Percentiles rank a stretch among this genome's conserved stretches.
Evolutionary conservation across 2,797 vertebrate species (phyloP).

Genomic region (Loriculus beryllinus): DNA sequence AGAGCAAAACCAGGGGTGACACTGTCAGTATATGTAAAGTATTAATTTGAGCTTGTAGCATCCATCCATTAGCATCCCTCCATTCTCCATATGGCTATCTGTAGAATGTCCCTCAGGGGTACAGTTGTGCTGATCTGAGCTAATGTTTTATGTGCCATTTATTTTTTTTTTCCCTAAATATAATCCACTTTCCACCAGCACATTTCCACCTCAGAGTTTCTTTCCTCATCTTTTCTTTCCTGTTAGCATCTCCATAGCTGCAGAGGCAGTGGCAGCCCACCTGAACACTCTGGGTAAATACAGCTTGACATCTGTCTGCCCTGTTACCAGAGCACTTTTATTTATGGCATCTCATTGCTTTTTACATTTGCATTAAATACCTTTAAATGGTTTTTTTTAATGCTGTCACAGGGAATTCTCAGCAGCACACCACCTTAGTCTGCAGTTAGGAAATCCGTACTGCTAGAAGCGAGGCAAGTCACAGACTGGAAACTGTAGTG

Average conservation of each 20-base stretch:
- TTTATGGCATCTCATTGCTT: not conserved
- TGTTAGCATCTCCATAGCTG: not conserved
- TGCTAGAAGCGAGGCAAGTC: not conserved
- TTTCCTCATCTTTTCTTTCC: not conserved
- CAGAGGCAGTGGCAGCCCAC: not conserved
- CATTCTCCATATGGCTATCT: not conserved
- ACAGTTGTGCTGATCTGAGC: not conserved
- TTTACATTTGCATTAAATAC: not conserved
- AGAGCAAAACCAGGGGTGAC: not conserved
- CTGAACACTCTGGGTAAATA: not conserved
- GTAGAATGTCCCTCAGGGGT: not conserved
- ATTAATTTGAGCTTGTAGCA: not conserved
- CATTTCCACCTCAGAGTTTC: not conserved
- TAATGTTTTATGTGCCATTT: not conserved
- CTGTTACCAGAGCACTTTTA: not conserved
- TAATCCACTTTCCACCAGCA: not conserved
- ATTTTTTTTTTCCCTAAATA: not conserved
- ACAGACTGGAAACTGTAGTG: accelerated
- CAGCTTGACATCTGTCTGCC: not conserved
- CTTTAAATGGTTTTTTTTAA: not conserved
- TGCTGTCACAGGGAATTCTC: not conserved
- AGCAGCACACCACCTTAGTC: not conserved
- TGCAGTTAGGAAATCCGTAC: not conserved
- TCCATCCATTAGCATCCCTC: not conserved
- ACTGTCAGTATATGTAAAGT: not conserved